Evolutionary conservation across 1,140 invertebrate species (phyloP).

Genomic region (Cepaea nemoralis): DNA sequence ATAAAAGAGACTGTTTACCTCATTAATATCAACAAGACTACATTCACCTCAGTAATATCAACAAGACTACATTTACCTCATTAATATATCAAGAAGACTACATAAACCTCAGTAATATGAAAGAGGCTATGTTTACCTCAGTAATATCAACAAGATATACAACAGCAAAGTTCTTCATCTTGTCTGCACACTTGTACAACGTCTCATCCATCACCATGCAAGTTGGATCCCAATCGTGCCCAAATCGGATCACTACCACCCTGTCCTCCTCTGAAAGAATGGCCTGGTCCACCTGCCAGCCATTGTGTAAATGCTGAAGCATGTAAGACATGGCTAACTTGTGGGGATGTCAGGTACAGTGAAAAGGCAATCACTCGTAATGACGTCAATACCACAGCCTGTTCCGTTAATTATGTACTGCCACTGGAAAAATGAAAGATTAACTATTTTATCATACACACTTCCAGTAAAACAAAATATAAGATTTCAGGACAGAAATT

Average conservation of each 20-base stretch:
- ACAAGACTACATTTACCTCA: too few relatives aligned
- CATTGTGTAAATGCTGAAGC: slow-evolving; percentile 98
- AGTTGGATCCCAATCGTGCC: slow-evolving; percentile 99
- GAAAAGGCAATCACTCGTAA: background rate
- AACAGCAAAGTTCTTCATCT: slow-evolving; percentile 95
- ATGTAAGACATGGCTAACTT: slow-evolving; percentile 92
- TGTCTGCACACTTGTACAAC: slow-evolving; percentile 96
- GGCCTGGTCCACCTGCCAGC: slow-evolving; percentile 99
- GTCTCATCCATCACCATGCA: slow-evolving; percentile 99
- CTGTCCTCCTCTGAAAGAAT: slow-evolving; percentile 98
- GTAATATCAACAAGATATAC: slow-evolving; percentile 98
- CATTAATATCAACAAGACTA: too few relatives aligned
- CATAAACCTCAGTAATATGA: too few relatives aligned
- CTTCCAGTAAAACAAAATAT: too few relatives aligned
- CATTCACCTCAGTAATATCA: too few relatives aligned
- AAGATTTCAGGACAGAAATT: too few relatives aligned
- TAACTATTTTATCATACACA: too few relatives aligned
- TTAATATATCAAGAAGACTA: too few relatives aligned
- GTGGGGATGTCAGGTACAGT: background rate
- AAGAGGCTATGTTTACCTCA: slow-evolving; percentile 75
- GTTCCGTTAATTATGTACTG: background rate
- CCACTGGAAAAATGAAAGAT: too few relatives aligned
- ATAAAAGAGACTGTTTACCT: too few relatives aligned
- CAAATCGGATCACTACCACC: slow-evolving; percentile 97
- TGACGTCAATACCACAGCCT: background rate